phyloP scores from a whole-genome alignment of 2,797 vertebrate species.

The Chelon labrosus region DNA sequence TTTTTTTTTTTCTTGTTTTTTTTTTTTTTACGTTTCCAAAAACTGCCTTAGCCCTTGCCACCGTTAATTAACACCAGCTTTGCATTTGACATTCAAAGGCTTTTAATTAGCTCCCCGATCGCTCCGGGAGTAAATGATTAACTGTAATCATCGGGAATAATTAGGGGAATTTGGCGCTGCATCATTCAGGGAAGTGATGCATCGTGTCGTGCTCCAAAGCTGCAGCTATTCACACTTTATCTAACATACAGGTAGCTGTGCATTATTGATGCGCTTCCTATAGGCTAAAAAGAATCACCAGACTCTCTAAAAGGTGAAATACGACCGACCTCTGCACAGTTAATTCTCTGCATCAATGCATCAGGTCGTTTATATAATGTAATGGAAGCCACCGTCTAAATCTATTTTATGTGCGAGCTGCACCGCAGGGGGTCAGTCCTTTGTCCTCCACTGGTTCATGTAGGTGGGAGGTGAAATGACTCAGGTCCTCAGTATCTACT shows the following conservation, averaged over 20 bases:
- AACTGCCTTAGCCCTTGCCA: neutral
- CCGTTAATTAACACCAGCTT: conserved; percentile 33
- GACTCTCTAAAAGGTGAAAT: conserved; percentile 21
- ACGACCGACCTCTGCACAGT: conserved; percentile 24
- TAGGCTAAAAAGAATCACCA: conserved; percentile 14
- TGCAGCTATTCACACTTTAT: neutral
- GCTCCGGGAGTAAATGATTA: conserved; percentile 18
- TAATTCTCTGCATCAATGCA: neutral
- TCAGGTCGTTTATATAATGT: neutral
- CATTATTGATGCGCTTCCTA: conserved; percentile 57
- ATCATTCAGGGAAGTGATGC: neutral
- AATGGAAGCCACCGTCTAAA: conserved; percentile 14
- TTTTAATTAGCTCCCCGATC: conserved; percentile 41
- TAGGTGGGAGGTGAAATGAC: conserved; percentile 34
- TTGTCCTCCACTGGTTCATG: conserved; percentile 36
- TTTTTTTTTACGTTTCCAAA: neutral
- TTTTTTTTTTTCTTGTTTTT: neutral
- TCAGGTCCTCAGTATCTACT: conserved; percentile 17
- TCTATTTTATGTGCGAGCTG: neutral
- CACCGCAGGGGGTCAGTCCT: conserved; percentile 50
- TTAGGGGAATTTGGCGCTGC: conserved; percentile 3
- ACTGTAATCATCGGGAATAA: conserved; percentile 19
- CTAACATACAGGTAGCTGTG: conserved; percentile 12
- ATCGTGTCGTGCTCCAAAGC: neutral
- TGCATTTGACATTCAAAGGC: conserved; percentile 27